Evolutionary conservation across 2,113 vertebrate species (phyloP).

Genomic region (Malurus alboscapulatus): DNA sequence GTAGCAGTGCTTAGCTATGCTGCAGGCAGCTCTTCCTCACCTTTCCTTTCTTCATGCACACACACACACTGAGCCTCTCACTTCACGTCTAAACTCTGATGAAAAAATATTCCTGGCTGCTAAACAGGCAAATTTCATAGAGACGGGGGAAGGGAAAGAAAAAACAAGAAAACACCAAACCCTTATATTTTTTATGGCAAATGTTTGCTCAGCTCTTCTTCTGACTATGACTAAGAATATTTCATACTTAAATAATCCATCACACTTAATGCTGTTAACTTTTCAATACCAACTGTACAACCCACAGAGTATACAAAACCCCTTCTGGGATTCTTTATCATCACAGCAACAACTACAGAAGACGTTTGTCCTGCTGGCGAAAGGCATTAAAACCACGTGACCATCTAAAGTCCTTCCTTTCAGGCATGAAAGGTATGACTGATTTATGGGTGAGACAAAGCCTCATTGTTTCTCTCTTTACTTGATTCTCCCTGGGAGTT

Average conservation of each 20-base stretch:
- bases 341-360: slow-evolving; percentile 19
- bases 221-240: slow-evolving; percentile 60
- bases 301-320: slow-evolving; percentile 11
- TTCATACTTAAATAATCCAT: slow-evolving; percentile 61
- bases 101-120: not conserved
- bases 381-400: slow-evolving; percentile 12
- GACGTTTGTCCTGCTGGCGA: slow-evolving; percentile 5
- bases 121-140: not conserved
- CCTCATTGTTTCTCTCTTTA: not conserved
- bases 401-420: slow-evolving; percentile 14
- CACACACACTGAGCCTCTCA: not conserved
- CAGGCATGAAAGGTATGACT: not conserved
- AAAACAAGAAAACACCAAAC: not conserved
- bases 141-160: not conserved
- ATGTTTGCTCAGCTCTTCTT: slow-evolving; percentile 50
- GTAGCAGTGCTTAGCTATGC: not conserved
- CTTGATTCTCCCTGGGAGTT: not conserved
- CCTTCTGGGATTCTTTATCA: slow-evolving; percentile 34
- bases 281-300: slow-evolving; percentile 43
- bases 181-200: not conserved
- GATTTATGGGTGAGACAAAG: slow-evolving; percentile 15
- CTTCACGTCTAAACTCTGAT: not conserved
- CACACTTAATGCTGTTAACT: slow-evolving; percentile 61
- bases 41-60: not conserved
- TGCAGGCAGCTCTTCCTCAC: not conserved